phyloP scores from a whole-genome alignment of 1,140 invertebrate species.

The Drosophila sp. region DNA sequence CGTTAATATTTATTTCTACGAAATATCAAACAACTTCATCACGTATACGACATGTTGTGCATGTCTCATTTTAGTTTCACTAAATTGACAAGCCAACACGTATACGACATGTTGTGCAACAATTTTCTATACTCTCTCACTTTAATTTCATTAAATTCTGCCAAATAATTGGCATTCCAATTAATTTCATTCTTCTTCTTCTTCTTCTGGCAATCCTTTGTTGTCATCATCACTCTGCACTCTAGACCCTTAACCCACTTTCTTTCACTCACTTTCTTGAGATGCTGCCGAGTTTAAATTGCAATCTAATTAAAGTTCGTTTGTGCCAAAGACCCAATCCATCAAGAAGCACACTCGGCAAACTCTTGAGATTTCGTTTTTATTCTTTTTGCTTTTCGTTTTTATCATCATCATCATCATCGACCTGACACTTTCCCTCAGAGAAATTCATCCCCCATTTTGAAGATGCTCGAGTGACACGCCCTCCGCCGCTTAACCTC shows the following conservation, averaged over 20 bases:
- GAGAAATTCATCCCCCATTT: constrained; percentile 12
- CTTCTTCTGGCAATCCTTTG: constrained; percentile 12
- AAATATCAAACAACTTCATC: no score
- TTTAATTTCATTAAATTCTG: no score
- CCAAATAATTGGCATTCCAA: neutral
- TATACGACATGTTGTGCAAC: no score
- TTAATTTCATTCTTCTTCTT: neutral
- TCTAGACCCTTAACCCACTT: constrained; percentile 40
- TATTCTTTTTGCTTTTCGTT: constrained; percentile 7
- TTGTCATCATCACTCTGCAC: neutral
- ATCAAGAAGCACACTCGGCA: constrained; percentile 26
- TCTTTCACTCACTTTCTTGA: constrained; percentile 28
- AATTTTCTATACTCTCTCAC: no score
- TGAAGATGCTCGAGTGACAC: constrained; percentile 16
- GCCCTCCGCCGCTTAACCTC: constrained; percentile 57
- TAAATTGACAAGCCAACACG: no score
- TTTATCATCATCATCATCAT: neutral
- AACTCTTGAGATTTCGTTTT: constrained; percentile 32
- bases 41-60: no score
- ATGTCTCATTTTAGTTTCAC: no score
- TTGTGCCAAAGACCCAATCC: constrained; percentile 26
- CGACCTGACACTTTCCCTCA: neutral
- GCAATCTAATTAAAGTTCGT: constrained; percentile 73
- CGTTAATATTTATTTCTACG: no score
- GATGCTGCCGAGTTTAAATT: constrained; percentile 50